phyloP scores from a whole-genome alignment of 2,797 vertebrate genomes.

The Anas bernieri region DNA sequence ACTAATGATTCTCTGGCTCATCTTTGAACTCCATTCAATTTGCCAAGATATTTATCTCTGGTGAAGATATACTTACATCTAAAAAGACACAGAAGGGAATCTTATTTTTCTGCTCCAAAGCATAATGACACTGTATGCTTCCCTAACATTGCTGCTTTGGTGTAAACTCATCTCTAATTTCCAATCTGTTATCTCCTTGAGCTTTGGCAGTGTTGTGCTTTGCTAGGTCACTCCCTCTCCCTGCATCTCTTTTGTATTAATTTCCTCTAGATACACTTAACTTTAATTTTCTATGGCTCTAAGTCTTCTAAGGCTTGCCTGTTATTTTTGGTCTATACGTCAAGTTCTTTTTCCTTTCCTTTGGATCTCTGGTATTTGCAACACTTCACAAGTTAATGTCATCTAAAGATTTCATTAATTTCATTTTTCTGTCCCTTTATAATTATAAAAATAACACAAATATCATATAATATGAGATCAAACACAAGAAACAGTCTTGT shows the following conservation, averaged over 20 bases:
- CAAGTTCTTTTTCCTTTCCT: not conserved
- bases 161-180: constrained; percentile 9
- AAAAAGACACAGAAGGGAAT: not conserved
- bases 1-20: not conserved
- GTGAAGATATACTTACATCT: not conserved
- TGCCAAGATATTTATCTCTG: not conserved
- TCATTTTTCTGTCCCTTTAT: not conserved
- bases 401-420: not conserved
- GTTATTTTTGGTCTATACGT: not conserved
- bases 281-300: not conserved
- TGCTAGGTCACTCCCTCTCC: not conserved
- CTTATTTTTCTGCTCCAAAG: not conserved
- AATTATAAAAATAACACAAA: not conserved
- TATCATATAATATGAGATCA: not conserved
- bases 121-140: not conserved
- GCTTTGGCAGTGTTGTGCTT: not conserved
- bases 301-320: not conserved
- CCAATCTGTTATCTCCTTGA: not conserved
- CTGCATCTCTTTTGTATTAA: not conserved
- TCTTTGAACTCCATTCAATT: not conserved
- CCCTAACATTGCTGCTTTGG: not conserved
- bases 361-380: not conserved
- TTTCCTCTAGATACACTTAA: not conserved
- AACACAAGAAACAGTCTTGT: not conserved
- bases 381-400: not conserved